Evolutionary conservation across 2,888 invertebrate species (phyloP).

Genomic region (Tenthredo scrophulariae): DNA sequence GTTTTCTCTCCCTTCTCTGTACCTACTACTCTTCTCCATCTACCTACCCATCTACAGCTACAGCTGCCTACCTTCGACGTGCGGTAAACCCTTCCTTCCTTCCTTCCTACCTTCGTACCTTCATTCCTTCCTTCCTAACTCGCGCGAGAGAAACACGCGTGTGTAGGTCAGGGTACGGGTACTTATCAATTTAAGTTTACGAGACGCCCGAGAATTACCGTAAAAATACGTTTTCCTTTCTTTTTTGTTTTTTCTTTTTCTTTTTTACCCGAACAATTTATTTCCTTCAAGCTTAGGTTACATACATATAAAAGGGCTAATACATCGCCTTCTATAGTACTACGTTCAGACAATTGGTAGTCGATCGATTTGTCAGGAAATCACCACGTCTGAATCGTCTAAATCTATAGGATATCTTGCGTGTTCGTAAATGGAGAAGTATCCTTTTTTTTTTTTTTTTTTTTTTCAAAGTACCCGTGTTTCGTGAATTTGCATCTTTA

Average conservation of each 20-base stretch:
- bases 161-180: conserved; percentile 34
- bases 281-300: background rate
- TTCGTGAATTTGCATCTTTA: background rate
- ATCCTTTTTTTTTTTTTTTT: background rate
- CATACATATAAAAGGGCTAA: background rate
- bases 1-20: conserved; percentile 56
- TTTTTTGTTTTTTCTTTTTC: background rate
- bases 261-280: background rate
- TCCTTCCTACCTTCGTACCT: background rate
- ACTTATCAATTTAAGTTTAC: conserved; percentile 12
- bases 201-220: background rate
- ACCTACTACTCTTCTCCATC: conserved; percentile 27
- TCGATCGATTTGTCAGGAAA: background rate
- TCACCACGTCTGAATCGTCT: background rate
- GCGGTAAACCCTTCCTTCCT: background rate
- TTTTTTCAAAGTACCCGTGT: background rate
- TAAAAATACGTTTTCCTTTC: background rate
- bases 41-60: conserved; percentile 58
- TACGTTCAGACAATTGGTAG: too few relatives aligned
- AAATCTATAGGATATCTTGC: background rate
- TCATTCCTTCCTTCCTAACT: background rate
- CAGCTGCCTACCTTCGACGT: background rate
- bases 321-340: background rate
- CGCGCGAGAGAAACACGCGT: conserved; percentile 10
- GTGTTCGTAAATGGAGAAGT: background rate